Conservation (phyloP, 2,888 invertebrate species). For the Lacanobia wlatinum region DNA sequence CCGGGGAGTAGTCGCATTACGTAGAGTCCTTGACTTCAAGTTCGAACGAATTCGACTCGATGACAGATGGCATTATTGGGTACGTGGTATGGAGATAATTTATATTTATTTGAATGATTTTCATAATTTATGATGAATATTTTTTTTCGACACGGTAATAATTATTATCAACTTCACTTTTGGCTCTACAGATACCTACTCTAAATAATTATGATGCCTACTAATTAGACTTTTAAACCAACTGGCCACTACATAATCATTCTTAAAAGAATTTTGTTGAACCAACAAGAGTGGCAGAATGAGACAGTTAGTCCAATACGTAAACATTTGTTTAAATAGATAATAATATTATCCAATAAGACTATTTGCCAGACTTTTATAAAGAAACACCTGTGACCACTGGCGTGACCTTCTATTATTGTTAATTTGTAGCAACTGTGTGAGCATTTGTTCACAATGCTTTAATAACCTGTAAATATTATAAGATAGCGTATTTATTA, state of each 20-base stretch:
- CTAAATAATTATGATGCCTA: not conserved
- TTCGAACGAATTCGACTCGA: constrained; percentile 62
- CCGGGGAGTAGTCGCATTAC: constrained; percentile 80
- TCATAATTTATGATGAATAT: not conserved
- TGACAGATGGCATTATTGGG: constrained; percentile 82
- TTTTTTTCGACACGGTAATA: not conserved
- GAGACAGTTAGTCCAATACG: constrained; percentile 38
- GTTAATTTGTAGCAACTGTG: constrained; percentile 66
- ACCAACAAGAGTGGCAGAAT: constrained; percentile 45
- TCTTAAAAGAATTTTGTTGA: constrained; percentile 36
- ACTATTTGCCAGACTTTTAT: constrained; percentile 68
- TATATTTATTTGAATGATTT: not conserved
- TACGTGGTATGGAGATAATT: not conserved
- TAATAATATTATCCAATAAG: constrained; percentile 72
- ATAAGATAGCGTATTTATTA: not conserved
- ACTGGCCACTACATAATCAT: not conserved
- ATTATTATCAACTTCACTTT: not conserved
- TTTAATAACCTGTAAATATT: constrained; percentile 14
- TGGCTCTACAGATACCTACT: not conserved
- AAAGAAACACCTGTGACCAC: constrained; percentile 77
- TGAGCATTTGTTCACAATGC: constrained; percentile 64
- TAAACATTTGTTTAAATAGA: constrained; percentile 62
- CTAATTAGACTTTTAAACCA: not conserved
- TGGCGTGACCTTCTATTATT: constrained; percentile 72
- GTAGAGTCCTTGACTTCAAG: constrained; percentile 66